Evolutionary conservation across 2,888 invertebrate species (phyloP).

Genomic region (Plebejus argus): DNA sequence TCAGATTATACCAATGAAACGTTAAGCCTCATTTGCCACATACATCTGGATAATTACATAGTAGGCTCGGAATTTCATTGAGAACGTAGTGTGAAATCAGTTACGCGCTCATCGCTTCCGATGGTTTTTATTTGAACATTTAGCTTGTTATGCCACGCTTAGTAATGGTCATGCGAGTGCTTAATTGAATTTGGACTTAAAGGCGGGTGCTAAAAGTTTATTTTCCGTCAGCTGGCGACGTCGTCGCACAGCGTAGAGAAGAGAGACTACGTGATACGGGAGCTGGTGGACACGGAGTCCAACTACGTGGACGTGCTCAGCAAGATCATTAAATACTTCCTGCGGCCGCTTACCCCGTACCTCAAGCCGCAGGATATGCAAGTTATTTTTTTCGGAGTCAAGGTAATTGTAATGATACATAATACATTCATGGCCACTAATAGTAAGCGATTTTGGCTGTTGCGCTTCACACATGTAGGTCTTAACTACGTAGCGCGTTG

Average conservation of each 20-base stretch:
- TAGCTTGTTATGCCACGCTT: conserved; percentile 30
- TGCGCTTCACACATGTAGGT: too few relatives aligned
- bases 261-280: conserved; percentile 95
- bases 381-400: conserved; percentile 94
- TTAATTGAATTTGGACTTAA: background rate
- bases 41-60: background rate
- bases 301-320: conserved; percentile 97
- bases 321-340: conserved; percentile 90
- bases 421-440: too few relatives aligned
- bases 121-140: conserved; percentile 24
- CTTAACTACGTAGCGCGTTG: too few relatives aligned
- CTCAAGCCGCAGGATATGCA: conserved; percentile 88
- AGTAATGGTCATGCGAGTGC: conserved; percentile 23
- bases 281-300: conserved; percentile 97
- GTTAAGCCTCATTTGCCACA: background rate
- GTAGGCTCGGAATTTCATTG: conserved; percentile 1
- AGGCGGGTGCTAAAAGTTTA: conserved; percentile 34
- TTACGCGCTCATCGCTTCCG: conserved; percentile 31
- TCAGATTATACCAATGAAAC: background rate
- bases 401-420: conserved; percentile 74
- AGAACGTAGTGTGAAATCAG: conserved; percentile 12
- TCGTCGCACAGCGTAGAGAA: conserved; percentile 87
- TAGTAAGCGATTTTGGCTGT: too few relatives aligned
- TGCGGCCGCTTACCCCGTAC: conserved; percentile 86
- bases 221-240: conserved; percentile 68